A percentile compares a stretch with the other conserved stretches of the same genome.
Conservation (phyloP, 2,888 invertebrate genomes). For the Perdita meconis region DNA sequence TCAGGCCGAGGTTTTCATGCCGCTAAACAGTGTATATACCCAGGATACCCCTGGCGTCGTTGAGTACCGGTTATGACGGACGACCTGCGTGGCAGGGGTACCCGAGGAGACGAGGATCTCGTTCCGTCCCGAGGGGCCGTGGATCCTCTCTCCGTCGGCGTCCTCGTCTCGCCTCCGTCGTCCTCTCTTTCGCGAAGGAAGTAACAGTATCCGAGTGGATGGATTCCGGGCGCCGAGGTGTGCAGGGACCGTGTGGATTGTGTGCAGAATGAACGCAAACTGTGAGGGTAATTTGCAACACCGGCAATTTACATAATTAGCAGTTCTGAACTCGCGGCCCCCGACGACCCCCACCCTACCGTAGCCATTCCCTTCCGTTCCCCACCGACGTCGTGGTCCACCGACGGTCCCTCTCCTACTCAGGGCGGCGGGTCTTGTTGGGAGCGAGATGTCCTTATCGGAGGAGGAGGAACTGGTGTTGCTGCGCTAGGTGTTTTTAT, state of each 20-base stretch:
- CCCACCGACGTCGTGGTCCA: slow-evolving; percentile 35
- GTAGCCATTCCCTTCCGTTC: slow-evolving; percentile 37
- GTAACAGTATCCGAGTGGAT: slow-evolving; percentile 80
- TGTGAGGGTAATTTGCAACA: slow-evolving; percentile 84
- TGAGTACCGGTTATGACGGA: slow-evolving; percentile 71
- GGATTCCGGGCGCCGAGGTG: slow-evolving; percentile 80
- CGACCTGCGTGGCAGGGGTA: slow-evolving; percentile 41
- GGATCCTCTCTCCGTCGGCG: slow-evolving; percentile 16
- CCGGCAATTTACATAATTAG: slow-evolving; percentile 84
- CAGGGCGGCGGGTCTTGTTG: not conserved
- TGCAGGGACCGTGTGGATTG: slow-evolving; percentile 81
- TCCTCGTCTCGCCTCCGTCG: not conserved
- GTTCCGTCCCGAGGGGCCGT: slow-evolving; percentile 39
- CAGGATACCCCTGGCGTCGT: slow-evolving; percentile 60
- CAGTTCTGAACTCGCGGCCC: slow-evolving; percentile 82
- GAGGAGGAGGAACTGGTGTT: not conserved
- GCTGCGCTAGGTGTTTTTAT: not conserved
- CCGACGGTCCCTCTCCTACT: slow-evolving; percentile 37
- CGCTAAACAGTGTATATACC: slow-evolving; percentile 63
- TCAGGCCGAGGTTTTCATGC: slow-evolving; percentile 44
- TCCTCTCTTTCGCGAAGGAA: slow-evolving; percentile 70
- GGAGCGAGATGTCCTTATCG: slow-evolving; percentile 36
- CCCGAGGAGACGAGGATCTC: slow-evolving; percentile 43
- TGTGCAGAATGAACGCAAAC: slow-evolving; percentile 84
- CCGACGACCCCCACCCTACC: slow-evolving; percentile 68